These are phyloP conservation scores for Axea sp. DNA, from an alignment of 2,888 invertebrate species.

Conservation along the genomic window DNA sequence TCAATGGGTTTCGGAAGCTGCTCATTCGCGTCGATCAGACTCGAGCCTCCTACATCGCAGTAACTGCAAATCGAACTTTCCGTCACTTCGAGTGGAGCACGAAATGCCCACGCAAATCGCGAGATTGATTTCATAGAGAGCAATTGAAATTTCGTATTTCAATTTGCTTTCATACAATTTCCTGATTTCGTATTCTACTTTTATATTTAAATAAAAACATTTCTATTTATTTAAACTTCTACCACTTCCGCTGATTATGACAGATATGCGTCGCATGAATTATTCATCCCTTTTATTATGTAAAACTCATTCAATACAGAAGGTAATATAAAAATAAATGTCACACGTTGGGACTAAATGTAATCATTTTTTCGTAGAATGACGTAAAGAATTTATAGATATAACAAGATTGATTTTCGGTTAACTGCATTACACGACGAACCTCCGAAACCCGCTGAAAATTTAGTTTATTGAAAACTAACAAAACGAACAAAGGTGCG, in stretches of 20 bases:
- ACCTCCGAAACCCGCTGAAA: no score
- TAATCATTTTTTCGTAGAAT: no score
- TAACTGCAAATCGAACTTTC: conserved; percentile 64
- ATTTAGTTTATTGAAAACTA: no score
- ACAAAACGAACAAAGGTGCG: no score
- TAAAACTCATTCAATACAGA: conserved; percentile 16
- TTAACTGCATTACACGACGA: no score
- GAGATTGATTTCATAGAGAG: conserved; percentile 60
- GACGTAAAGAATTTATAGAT: no score
- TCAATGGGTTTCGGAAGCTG: conserved; percentile 60
- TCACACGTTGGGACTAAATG: conserved; percentile 1
- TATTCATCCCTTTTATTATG: conserved; percentile 38
- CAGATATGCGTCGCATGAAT: conserved; percentile 30
- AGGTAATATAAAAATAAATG: conserved; percentile 27
- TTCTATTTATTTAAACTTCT: conserved; percentile 44
- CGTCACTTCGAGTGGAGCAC: conserved; percentile 59
- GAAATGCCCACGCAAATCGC: conserved; percentile 60
- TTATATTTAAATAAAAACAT: conserved; percentile 49
- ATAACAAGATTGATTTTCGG: no score
- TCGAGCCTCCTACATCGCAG: conserved; percentile 61
- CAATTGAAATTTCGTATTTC: conserved; percentile 58
- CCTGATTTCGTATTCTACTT: conserved; percentile 39
- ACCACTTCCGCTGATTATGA: conserved; percentile 35
- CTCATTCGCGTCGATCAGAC: conserved; percentile 63
- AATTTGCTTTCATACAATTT: conserved; percentile 57